Evolutionary conservation across 2,888 invertebrate genomes (phyloP), one percentile per base, ranked within the genome.

Genomic region (Cosmopolites sordidus): DNA sequence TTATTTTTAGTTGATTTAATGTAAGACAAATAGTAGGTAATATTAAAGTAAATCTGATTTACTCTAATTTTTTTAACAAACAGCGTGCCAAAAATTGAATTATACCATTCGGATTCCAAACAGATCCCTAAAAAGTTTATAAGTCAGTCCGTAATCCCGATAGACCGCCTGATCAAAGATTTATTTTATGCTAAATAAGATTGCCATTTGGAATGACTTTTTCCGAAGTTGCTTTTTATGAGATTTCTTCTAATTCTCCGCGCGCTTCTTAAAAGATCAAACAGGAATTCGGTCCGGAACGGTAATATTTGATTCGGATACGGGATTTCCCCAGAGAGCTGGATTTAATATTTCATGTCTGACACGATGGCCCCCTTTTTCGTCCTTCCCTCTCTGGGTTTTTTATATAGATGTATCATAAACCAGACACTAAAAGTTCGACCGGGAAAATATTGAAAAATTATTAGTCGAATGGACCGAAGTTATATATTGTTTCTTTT

Each of bases 301-400:
- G 12, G 50, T 37, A 33, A 39, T 38, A 50, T 44, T 43, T 27
- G 50, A 50, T 50, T 50, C 39, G 43, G 43, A 14, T 48, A 43
- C 42, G 15, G 49, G 18, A 49, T 50, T 50, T 50, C 44, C 50
- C 50, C 14, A 15, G 46, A 39, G 46, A 38, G 38, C 27, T 17
- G 18, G n/a, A 39, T 43, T 49, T 49, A 42, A 49, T 49, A 49
- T 49, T 49, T 49, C 43, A 38, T 42, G 15, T 29, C 27, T 37
- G 18, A 42, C 48, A 37, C 44, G 38, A 18, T 2, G 44, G 4
- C 22, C 22, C 8, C 11, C n/a, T n/a, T 11, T 9, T 6, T 9
- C 9, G 27, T 33, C 12, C 12, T 11, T 12, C 33, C 4, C 33
- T 5, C n/a, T 4, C 33, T 33, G 11, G 3, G 11, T 12, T 4